Base-by-base conservation (phyloP, 2,888 invertebrate genomes). In the Podotricha telesiphe region DNA sequence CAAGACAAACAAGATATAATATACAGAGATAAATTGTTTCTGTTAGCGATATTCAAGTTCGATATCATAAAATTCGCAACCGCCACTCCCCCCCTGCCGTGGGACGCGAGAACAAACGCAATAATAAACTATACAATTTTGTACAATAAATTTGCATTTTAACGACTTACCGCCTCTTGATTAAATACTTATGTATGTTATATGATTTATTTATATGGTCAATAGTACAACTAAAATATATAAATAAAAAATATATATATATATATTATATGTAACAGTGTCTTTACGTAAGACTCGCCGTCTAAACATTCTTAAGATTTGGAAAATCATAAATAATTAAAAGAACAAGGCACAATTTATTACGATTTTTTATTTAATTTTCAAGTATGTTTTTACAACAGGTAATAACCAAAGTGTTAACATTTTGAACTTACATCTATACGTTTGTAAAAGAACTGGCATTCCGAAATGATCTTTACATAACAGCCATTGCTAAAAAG, bases 41-140 rank as follows among this genome's bases (percentile, higher is more conserved):
- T 72, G 72, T 72, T 72, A 72, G 55, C 70, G 72, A 70, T 72
- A 72, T 66, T 48, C 59, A 68, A 58, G 70, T 68, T 68, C 55
- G 64, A 89, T 87, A 88, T 86, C 85, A 84, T 88, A 88, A 89
- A 87, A 81, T 82, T 84, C 78, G 80, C 77, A 77, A 78, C 78
- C 87, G 78, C 79, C 73, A 69, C 71, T 72, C 77, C 76, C 84
- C 87, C 86, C 86, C 87, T 80, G 84, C 82, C 79, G 85, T 71
- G 81, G 74, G 77, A 80, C 74, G 84, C 81, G 82, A 82, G 83
- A 87, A 87, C 86, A 82, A 82, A 84, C 74, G 78, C 79, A 82
- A 84, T 84, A 85, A 87, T 87, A 86, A 88, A 87, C 78, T 80
- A 80, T 80, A 79, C 77, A 79, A 70, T 88, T 87, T 85, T 78